Evolutionary conservation across 2,797 vertebrate species (phyloP), one percentile per base, ranked within the genome.

Genomic region (Diglossa cyanea): DNA sequence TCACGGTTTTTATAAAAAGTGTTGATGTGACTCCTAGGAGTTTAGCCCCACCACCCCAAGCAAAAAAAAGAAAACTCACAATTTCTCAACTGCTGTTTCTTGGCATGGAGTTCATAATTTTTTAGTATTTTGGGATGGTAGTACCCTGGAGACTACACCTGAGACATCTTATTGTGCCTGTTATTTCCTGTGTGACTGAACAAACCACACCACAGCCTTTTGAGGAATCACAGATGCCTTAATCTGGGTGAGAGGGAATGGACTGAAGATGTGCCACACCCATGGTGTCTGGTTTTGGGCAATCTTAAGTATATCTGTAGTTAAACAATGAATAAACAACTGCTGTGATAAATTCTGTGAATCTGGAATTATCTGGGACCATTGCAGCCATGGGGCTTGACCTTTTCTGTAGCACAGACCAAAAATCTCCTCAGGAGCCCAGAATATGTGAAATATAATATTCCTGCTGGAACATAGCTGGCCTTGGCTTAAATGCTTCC

Each of bases 11-110:
- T 33, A 51, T 7, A 79, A 53, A 80, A 89, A 51, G 17, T 4
- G 11, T 58, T 68, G 12, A 33, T 51, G 13, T 30, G 20, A 35
- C 7, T 15, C 10, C 12, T 5, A 30, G 16, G 14, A 77, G 4
- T 45, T 87, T 44, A 72, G 24, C 2, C 2, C 12, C 3, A 1
- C 2, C 2, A 3, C 4, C 4, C 19, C 25, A 25, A 39, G 4
- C 0, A 19, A 60, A 30, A 19, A 19, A 7, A 54, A 77, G 5
- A 58, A 3, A 76, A 26, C 3, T 6, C 68, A 20, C 9, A n/a
- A 5, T 51, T 84, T 63, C 15, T 77, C 45, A 40, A 9, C 9
- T 9, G 16, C 18, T 68, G 8, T 18, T 80, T 81, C 54, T 62
- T 73, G 31, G 11, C 33, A 60, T 14, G 5, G 15, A 60, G 8